phyloP scores from a whole-genome alignment of 2,888 invertebrate species.

The Synanthedon myopaeformis region DNA sequence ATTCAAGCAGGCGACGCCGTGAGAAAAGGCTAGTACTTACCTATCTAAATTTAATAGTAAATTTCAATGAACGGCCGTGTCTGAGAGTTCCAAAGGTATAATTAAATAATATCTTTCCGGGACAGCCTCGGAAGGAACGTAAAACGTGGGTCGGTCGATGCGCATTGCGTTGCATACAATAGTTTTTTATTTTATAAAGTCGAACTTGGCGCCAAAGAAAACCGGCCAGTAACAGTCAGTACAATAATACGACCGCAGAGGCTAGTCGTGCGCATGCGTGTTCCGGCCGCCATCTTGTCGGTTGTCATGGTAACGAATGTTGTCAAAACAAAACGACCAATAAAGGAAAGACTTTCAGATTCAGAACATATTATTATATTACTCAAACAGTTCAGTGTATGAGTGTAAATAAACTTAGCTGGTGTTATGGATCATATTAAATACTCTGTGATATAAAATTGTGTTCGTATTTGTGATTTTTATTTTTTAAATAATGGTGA shows the following conservation, averaged over 20 bases:
- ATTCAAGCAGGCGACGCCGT: too few species aligned
- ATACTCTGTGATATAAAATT: background rate
- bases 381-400: too few species aligned
- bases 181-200: slow-evolving; percentile 8
- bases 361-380: background rate
- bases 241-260: slow-evolving; percentile 26
- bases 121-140: slow-evolving; percentile 19
- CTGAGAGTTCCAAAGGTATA: background rate
- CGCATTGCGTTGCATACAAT: slow-evolving; percentile 8
- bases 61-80: background rate
- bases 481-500: background rate
- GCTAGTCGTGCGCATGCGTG: slow-evolving; percentile 40
- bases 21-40: too few species aligned
- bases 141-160: slow-evolving; percentile 5
- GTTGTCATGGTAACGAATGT: slow-evolving; percentile 44
- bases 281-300: slow-evolving; percentile 27
- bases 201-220: slow-evolving; percentile 41
- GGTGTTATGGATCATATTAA: too few species aligned
- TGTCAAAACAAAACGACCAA: background rate
- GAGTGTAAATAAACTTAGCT: too few species aligned
- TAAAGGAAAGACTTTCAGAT: background rate
- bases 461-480: background rate
- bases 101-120: slow-evolving; percentile 17
- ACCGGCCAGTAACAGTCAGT: slow-evolving; percentile 23
- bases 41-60: too few species aligned